A percentile compares a stretch with the other conserved stretches of the same genome.
phyloP scores from a whole-genome alignment of 2,113 vertebrate genomes.

The Pedetes capensis region DNA sequence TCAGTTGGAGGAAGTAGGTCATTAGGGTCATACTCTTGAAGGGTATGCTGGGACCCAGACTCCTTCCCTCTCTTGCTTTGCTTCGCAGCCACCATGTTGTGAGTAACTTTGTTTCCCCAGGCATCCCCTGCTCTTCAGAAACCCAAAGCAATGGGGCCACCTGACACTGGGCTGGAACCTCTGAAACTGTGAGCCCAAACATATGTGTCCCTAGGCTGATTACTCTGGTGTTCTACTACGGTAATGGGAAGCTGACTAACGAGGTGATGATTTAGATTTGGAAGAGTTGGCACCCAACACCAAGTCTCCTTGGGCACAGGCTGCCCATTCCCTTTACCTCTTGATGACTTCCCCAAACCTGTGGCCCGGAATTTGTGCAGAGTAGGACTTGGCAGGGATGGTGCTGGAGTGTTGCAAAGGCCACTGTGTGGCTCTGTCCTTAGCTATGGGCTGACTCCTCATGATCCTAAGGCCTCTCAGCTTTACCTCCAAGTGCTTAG shows the following conservation, averaged over 20 bases:
- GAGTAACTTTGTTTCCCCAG: neutral
- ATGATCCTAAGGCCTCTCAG: neutral
- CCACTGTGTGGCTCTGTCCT: neutral
- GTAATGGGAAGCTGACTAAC: too few relatives aligned
- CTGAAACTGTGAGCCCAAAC: neutral
- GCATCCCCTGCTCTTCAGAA: neutral
- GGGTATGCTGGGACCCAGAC: neutral
- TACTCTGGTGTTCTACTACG: neutral
- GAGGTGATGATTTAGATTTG: neutral
- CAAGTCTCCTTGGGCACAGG: neutral
- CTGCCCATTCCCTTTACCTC: fast-evolving
- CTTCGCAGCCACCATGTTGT: too few relatives aligned
- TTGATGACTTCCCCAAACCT: neutral
- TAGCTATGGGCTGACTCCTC: neutral
- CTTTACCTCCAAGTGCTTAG: neutral
- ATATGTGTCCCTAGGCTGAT: neutral
- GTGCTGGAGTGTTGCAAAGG: neutral
- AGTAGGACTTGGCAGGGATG: neutral
- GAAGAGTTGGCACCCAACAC: neutral
- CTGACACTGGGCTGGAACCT: too few relatives aligned
- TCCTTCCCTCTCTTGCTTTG: neutral
- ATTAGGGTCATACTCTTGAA: neutral
- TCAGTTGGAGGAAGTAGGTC: neutral
- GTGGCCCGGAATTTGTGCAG: neutral
- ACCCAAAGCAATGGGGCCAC: too few relatives aligned